Base-by-base conservation (phyloP, 2,888 invertebrate species). In the Drosophila engyochracea region DNA sequence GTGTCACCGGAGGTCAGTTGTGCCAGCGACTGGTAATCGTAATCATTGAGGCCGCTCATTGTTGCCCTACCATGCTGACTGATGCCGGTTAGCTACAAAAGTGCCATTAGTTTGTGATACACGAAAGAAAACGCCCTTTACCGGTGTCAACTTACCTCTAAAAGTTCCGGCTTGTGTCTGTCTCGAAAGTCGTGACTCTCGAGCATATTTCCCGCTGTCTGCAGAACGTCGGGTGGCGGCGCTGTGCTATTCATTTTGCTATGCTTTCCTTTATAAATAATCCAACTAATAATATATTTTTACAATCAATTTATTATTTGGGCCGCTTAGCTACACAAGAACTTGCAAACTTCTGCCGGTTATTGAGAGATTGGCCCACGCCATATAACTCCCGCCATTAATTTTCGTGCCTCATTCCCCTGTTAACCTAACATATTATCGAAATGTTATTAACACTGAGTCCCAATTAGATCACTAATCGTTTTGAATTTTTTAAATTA, bases 1-100 rank as follows among this genome's bases (percentile, higher is more conserved):
- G 95, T 94, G 73, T 95, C 94, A 73, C 96, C 96, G 79, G 96
- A 94, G 28, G 96, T 95, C 59, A 96, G 94, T 35, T 96, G 95
- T 75, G 96, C 96, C 62, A 97, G 94, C 83, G 96, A 96, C 67
- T 98, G 98, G 94, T 99, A 99, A 93, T 99, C 99, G 91, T 96
- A 96, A 91, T 98, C 98, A 81, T 96, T 96, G 51, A 98, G 94
- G 6, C 99, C 99, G 94, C 98, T 98, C 72, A 97, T 97, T 81
- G 97, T 97, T 83, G 98, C 96, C 86, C 96, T 96, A 89, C 95
- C 95, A 94, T 95, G 95, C 58, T 95, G 94, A 67, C 95, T 95
- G 82, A 96, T 94, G 76, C 96, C 96, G 90, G 96, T 95, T 82
- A 95, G 94, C 95, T 95, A 83, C 47, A 73, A 70, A 39, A 64